Conservation (phyloP, 2,888 invertebrate genomes). For the Aproaerema taeniolella region DNA sequence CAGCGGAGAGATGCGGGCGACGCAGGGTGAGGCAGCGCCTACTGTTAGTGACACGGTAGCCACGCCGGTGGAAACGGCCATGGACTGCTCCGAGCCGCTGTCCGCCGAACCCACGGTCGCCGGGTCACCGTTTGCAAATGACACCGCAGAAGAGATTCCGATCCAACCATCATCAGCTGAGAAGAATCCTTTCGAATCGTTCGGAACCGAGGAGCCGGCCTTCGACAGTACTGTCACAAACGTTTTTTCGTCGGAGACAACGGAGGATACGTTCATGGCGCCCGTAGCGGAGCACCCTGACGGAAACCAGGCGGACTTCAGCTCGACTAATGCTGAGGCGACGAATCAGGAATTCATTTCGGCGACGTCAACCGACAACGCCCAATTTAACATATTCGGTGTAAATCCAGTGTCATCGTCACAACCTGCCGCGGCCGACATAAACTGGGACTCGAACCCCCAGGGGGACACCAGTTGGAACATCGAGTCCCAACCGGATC, state of each 20-base stretch:
- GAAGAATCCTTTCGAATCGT: constrained; percentile 56
- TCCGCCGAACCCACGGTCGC: constrained; percentile 28
- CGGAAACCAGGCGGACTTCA: constrained; percentile 16
- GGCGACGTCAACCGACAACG: constrained; percentile 14
- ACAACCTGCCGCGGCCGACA: neutral
- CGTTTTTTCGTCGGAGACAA: constrained; percentile 35
- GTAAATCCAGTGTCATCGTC: constrained; percentile 10
- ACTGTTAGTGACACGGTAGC: constrained; percentile 20
- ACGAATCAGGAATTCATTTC: neutral
- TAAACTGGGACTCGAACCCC: neutral
- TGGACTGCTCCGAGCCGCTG: constrained; percentile 57
- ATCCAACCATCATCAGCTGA: constrained; percentile 31
- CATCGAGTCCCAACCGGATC: neutral
- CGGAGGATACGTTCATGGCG: constrained; percentile 32
- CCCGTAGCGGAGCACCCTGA: constrained; percentile 26
- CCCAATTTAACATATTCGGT: constrained; percentile 30
- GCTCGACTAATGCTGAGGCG: neutral
- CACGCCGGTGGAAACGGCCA: constrained; percentile 30
- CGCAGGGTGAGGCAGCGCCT: constrained; percentile 29
- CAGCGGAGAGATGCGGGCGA: constrained; percentile 27
- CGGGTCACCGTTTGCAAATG: constrained; percentile 53
- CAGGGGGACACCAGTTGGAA: neutral
- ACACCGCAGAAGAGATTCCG: constrained; percentile 30
- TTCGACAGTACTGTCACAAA: neutral
- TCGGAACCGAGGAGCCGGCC: constrained; percentile 24